Conservation (phyloP, 2,113 vertebrate species). For the Grammomys surdaster region DNA sequence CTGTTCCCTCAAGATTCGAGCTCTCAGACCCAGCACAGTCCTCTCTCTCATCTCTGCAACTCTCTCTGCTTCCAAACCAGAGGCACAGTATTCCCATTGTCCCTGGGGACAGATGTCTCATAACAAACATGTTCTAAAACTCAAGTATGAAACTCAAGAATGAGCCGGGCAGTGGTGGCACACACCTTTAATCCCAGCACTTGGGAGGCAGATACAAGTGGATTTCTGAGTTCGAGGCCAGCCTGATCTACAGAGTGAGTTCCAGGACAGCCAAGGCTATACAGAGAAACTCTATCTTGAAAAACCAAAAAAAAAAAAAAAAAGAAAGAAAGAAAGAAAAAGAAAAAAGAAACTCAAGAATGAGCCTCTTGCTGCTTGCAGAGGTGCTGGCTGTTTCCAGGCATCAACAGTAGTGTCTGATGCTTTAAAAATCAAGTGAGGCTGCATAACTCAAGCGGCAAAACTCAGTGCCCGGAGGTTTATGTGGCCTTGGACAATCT, state of each 20-base stretch:
- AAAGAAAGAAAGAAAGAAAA: too few species aligned
- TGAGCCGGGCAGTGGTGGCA: too few species aligned
- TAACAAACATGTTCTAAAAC: slow-evolving; percentile 5
- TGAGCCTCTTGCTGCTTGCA: neutral
- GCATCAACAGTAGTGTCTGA: neutral
- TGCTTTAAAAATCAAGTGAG: neutral
- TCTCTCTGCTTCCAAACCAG: slow-evolving; percentile 39
- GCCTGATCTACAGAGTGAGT: too few species aligned
- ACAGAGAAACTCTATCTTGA: too few species aligned
- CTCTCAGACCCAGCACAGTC: neutral
- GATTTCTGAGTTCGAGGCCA: too few species aligned
- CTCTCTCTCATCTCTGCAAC: slow-evolving; percentile 46
- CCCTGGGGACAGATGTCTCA: slow-evolving; percentile 57
- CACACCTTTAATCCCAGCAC: too few species aligned
- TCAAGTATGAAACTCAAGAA: neutral
- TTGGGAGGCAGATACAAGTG: too few species aligned
- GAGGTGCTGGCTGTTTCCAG: neutral
- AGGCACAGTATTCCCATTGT: slow-evolving; percentile 35
- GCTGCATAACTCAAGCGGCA: neutral
- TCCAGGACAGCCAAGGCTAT: too few species aligned
- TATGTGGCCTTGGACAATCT: neutral
- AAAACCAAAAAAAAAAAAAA: too few species aligned
- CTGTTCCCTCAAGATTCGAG: slow-evolving; percentile 50
- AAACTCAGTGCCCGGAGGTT: neutral
- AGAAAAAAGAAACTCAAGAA: neutral